Base-by-base conservation (phyloP, 2,888 invertebrate genomes). In the Dexiosoma caninum region DNA sequence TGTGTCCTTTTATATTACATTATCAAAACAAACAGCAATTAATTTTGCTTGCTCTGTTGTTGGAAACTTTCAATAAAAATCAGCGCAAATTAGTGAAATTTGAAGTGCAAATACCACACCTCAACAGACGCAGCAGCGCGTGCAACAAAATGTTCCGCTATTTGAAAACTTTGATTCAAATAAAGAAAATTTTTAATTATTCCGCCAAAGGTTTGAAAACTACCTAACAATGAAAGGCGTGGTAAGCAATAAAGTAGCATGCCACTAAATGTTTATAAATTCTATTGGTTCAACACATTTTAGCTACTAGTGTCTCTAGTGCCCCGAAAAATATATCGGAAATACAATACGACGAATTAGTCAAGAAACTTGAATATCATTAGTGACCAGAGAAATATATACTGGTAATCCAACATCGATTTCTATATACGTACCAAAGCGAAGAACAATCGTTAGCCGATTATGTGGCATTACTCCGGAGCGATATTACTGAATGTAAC, bases 171-270 rank as follows among this genome's bases (percentile, higher is more conserved):
- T 67, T 19, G 66, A 75, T 14, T 8, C 32, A 19, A 69, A 44
- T 21, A 69, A 76, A 60, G 42, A 76, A 69, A 69, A 60, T n/a
- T 76, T 77, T 27, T 64, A 62, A 16, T 35, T 77, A 30, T 70
- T 69, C 32, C 21, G 35, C 2, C 62, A 76, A 35, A 76, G 76
- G 19, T 77, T 70, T 46, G 77, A 77, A 64, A 76, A 76, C 62
- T 79, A 79, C 42, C 40, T 64, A 21, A 51, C 37, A 16, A 64
- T 78, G n/a, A n/a, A 53, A 32, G 53, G 53, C 10, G 67, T 60
- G 30, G 2, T 53, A 14, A 55, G 30, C 30, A 53, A 55, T 46
- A 64, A 74, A 64, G 60, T 16, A 19, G 12, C 8, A 16, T 74
- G 55, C 27, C 74, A 64, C 9, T 55, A 74, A 60, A 69, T 67